These are phyloP conservation scores for Penaeus vannamei DNA, from an alignment of 1,140 invertebrate genomes.

Conservation along the genomic window DNA sequence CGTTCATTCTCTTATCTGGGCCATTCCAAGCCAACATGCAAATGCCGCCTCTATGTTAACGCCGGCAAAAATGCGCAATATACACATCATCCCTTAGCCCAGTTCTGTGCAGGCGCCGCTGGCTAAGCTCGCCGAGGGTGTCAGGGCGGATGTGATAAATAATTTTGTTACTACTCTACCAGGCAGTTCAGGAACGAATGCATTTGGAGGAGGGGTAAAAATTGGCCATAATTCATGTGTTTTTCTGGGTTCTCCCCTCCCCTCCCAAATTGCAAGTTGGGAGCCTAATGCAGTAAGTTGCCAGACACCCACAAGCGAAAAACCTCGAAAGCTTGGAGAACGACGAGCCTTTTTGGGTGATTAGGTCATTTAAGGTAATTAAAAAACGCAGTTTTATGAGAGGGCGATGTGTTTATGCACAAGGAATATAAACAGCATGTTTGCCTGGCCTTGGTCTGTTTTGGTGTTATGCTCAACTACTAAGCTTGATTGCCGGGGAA, in stretches of 20 bases:
- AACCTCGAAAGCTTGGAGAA: slow-evolving; percentile 14
- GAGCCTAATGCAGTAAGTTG: slow-evolving; percentile 60
- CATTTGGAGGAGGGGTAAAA: slow-evolving; percentile 60
- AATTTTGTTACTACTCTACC: slow-evolving; percentile 51
- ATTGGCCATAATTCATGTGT: slow-evolving; percentile 10
- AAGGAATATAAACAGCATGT: slow-evolving; percentile 5
- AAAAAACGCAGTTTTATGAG: slow-evolving; percentile 56
- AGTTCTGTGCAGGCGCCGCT: no score
- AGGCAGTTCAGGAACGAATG: slow-evolving; percentile 58
- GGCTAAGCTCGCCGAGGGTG: not conserved
- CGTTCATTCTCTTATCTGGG: no score
- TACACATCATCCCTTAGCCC: no score
- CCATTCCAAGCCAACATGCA: no score
- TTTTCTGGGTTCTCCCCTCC: slow-evolving; percentile 4
- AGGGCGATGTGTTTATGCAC: slow-evolving; percentile 49
- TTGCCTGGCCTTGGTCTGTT: no score
- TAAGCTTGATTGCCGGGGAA: no score
- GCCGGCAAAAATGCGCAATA: no score
- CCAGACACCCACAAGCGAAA: slow-evolving; percentile 45
- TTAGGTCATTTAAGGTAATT: slow-evolving; percentile 57
- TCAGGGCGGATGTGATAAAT: slow-evolving; percentile 48
- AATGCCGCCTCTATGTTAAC: no score
- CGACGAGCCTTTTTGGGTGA: slow-evolving; percentile 57
- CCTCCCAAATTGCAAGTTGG: slow-evolving; percentile 57
- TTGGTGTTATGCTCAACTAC: no score